A percentile compares a stretch with the other conserved stretches of the same genome.
phyloP scores from a whole-genome alignment of 2,888 invertebrate species.

The Atrina japonica region DNA sequence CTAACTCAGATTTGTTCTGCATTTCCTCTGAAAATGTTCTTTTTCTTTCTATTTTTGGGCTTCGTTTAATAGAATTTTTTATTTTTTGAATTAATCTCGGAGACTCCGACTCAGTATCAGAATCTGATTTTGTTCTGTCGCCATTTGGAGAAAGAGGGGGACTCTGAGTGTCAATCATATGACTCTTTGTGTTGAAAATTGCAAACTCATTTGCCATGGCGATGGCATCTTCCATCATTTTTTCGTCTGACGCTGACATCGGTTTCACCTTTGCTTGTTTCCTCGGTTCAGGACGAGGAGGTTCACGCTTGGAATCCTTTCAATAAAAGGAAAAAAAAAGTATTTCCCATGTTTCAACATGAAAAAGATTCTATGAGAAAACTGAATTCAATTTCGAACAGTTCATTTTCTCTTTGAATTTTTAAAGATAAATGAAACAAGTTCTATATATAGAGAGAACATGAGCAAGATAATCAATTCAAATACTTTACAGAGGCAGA shows the following conservation, averaged over 20 bases:
- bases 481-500: no score
- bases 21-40: constrained; percentile 92
- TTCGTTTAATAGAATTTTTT: constrained; percentile 80
- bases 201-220: constrained; percentile 96
- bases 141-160: constrained; percentile 51
- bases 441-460: no score
- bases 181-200: constrained; percentile 52
- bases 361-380: no score
- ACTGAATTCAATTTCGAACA: no score
- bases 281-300: constrained; percentile 52
- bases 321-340: constrained; percentile 29
- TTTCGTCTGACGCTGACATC: constrained; percentile 95
- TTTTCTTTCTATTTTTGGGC: constrained; percentile 85
- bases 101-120: constrained; percentile 58
- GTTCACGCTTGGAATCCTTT: constrained; percentile 49
- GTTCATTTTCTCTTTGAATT: no score
- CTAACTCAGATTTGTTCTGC: constrained; percentile 61
- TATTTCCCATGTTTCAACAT: neutral
- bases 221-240: constrained; percentile 94
- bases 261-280: constrained; percentile 86
- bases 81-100: constrained; percentile 66
- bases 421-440: no score
- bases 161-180: constrained; percentile 51
- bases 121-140: constrained; percentile 51
- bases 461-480: no score